Conservation (phyloP, 2,113 vertebrate genomes). For the Notiomystis cincta region DNA sequence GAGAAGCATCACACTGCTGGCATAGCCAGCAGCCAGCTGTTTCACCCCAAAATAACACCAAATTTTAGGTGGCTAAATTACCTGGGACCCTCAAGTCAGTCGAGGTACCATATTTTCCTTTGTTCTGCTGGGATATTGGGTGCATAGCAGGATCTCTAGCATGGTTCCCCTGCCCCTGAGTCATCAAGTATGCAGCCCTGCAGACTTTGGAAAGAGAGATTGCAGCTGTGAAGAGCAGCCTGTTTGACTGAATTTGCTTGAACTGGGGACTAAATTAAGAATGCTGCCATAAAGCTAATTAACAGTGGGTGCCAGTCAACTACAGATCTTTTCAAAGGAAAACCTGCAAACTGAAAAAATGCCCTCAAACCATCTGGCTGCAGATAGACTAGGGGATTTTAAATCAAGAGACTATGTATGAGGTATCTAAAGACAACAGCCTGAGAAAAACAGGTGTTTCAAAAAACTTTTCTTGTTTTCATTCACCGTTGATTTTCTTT, state of each 20-base stretch:
- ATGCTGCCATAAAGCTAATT: background rate
- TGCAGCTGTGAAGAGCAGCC: background rate
- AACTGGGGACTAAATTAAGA: background rate
- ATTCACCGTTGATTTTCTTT: background rate
- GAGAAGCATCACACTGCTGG: background rate
- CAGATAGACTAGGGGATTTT: background rate
- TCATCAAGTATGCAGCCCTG: background rate
- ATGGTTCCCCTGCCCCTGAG: rapidly evolving
- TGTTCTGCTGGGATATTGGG: background rate
- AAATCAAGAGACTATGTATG: background rate
- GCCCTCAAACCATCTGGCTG: background rate
- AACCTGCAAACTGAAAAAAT: background rate
- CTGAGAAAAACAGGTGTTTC: background rate
- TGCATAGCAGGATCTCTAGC: background rate
- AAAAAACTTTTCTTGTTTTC: background rate
- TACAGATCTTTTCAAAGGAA: background rate
- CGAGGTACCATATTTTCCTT: background rate
- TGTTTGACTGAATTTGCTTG: background rate
- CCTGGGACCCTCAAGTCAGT: background rate
- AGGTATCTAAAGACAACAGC: background rate
- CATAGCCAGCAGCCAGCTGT: background rate
- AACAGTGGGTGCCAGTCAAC: background rate
- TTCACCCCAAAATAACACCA: background rate
- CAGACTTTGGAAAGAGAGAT: background rate
- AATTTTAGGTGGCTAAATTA: background rate